Percentiles rank a stretch among this genome's conserved stretches.
phyloP scores from a whole-genome alignment of 2,797 vertebrate species.

The Acipenser transmontanus region DNA sequence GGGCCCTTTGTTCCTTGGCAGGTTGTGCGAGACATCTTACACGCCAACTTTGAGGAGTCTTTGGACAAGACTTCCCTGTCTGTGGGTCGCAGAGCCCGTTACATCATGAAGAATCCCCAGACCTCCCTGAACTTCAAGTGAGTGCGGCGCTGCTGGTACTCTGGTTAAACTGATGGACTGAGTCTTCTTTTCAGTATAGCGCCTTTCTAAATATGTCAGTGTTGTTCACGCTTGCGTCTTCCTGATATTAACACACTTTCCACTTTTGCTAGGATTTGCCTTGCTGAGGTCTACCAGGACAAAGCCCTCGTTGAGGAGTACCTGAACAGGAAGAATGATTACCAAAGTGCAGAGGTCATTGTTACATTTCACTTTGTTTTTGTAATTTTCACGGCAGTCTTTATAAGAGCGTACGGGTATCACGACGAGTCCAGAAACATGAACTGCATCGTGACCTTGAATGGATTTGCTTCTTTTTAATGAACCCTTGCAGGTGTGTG shows the following conservation, averaged over 20 bases:
- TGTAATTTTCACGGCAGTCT: no score
- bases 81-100: constrained; percentile 77
- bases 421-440: no score
- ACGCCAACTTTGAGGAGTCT: constrained; percentile 79
- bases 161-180: background rate
- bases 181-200: background rate
- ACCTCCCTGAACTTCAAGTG: constrained; percentile 88
- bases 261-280: constrained; percentile 69
- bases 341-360: constrained; percentile 69
- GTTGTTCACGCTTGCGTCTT: background rate
- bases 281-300: constrained; percentile 91
- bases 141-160: constrained; percentile 23
- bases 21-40: constrained; percentile 84
- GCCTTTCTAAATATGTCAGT: background rate
- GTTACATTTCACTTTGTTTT: background rate
- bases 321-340: constrained; percentile 68
- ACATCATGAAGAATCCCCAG: constrained; percentile 88
- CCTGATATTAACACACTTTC: background rate
- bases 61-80: constrained; percentile 87
- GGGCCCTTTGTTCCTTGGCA: constrained; percentile 82
- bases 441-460: no score
- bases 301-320: constrained; percentile 69
- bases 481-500: constrained; percentile 67
- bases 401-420: no score
- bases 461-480: background rate